phyloP scores from a whole-genome alignment of 1,140 invertebrate genomes.

The Heliconius nattereri region DNA sequence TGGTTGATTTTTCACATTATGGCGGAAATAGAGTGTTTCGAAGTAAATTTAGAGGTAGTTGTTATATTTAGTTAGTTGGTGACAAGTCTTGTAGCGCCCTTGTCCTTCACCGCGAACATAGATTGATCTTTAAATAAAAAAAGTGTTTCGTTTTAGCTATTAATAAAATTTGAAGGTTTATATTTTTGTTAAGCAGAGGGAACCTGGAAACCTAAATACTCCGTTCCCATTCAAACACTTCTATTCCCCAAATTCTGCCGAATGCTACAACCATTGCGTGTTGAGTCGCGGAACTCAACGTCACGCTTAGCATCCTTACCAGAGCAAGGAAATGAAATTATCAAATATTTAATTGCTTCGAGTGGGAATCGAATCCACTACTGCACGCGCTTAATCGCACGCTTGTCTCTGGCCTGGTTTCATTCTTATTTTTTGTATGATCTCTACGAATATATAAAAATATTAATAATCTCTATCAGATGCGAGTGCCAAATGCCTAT shows the following conservation, averaged over 20 bases:
- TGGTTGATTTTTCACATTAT: not conserved
- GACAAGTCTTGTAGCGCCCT: slow-evolving; percentile 3
- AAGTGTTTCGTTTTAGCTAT: too few relatives aligned
- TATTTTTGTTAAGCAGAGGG: not conserved
- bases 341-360: too few relatives aligned
- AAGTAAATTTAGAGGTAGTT: not conserved
- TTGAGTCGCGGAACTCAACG: too few relatives aligned
- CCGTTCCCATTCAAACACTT: too few relatives aligned
- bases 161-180: too few relatives aligned
- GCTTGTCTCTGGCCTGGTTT: too few relatives aligned
- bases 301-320: too few relatives aligned
- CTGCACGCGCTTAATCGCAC: too few relatives aligned
- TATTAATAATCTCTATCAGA: slow-evolving; percentile 3
- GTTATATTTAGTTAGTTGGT: not conserved
- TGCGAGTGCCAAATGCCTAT: not conserved
- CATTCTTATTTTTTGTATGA: not conserved
- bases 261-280: not conserved
- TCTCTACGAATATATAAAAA: not conserved
- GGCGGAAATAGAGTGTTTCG: not conserved
- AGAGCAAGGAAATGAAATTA: too few relatives aligned
- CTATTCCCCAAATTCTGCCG: too few relatives aligned
- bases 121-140: not conserved
- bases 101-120: slow-evolving; percentile 1
- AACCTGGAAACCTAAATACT: not conserved
- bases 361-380: too few relatives aligned